A percentile compares a stretch with the other conserved stretches of the same genome.
Conservation (phyloP, 2,888 invertebrate species). For the Cephonodes hylas region DNA sequence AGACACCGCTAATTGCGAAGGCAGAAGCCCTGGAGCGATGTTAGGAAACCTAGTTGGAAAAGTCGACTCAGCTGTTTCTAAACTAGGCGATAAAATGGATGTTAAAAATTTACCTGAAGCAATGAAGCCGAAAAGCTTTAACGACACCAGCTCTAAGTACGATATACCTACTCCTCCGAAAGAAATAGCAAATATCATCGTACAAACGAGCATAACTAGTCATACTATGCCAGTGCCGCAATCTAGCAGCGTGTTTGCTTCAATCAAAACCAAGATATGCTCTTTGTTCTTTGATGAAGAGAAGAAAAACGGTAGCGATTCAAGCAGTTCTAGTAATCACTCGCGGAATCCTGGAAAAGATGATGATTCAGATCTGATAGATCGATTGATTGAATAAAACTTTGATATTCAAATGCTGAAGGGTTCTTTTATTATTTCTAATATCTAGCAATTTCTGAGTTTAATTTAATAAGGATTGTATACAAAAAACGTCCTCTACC, state of each 20-base stretch:
- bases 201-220: conserved; percentile 12
- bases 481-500: too few species aligned
- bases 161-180: conserved; percentile 28
- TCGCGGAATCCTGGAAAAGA: conserved; percentile 13
- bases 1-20: conserved; percentile 1
- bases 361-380: conserved; percentile 25
- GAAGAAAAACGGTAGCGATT: conserved; percentile 11
- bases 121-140: conserved; percentile 14
- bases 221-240: conserved; percentile 10
- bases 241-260: conserved; percentile 36
- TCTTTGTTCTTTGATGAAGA: conserved; percentile 41
- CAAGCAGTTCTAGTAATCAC: conserved; percentile 8
- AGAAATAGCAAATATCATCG: conserved; percentile 22
- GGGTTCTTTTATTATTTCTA: neutral
- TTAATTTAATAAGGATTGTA: too few species aligned
- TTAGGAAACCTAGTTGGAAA: conserved; percentile 27
- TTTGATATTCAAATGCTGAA: neutral
- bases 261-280: conserved; percentile 42
- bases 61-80: conserved; percentile 37
- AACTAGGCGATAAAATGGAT: conserved; percentile 28
- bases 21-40: conserved; percentile 11
- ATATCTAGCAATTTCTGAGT: too few species aligned
- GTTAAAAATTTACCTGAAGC: conserved; percentile 23
- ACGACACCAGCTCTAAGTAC: conserved; percentile 34
- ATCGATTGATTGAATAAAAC: conserved; percentile 18